Base-by-base conservation (phyloP, 2,888 invertebrate species). In the Noctuana brunneofusca region DNA sequence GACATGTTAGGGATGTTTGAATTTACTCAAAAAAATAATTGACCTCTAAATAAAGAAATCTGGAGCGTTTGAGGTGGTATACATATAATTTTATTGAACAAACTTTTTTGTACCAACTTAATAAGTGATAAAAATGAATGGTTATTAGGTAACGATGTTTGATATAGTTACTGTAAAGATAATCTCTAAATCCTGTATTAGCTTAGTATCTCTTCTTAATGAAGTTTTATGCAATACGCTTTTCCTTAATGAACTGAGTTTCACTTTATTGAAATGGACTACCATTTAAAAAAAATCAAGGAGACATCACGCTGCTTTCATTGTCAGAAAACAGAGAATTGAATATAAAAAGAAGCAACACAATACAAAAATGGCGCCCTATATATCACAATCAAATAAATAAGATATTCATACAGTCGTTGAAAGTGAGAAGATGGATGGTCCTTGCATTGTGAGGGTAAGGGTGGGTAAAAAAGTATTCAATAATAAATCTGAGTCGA, bases 401-500 rank as follows among this genome's bases (percentile, higher is more conserved):
- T 62, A 62, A 62, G 60, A 62, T 62, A 62, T 55, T 62, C 62
- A 62, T 62, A 55, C 49, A 62, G 49, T 52, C 52, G 59, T 62
- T 53, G 53, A 65, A 60, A 64, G 74, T 72, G 79, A 67, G 75
- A 87, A 85, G 89, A 88, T 80, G 78, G 86, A 89, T 87, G 79
- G 77, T 67, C 75, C 74, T 73, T 75, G 80, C 78, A 79, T 82
- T 81, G 81, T 83, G 76, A 79, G 65, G 57, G 64, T 64, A 64
- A 56, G 65, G 62, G 58, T 11, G 60, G 48, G 65, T 67, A 66
- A 75, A 75, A 84, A 86, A 87, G 84, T 83, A 83, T 85, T 87
- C 87, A 89, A 89, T 86, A 86, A 84, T 87, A 88, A 89, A 88
- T 89, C 82, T 75, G 78, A 72, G 74, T 70, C 75, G 72, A 79